Percentiles rank a stretch among this genome's conserved stretches.
Evolutionary conservation across 1,140 invertebrate species (phyloP).

Genomic region (Planococcus citri): DNA sequence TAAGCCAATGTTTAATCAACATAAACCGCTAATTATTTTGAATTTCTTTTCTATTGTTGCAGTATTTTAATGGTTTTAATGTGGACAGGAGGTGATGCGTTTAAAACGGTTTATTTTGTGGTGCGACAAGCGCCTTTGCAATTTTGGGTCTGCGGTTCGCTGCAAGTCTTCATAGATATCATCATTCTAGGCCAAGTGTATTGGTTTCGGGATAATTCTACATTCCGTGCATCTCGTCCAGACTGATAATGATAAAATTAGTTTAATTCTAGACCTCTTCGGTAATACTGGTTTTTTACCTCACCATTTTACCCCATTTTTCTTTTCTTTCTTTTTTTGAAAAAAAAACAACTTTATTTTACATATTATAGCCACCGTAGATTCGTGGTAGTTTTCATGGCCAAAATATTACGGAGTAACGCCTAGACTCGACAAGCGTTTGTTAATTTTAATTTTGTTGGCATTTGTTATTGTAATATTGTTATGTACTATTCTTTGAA

Average conservation of each 20-base stretch:
- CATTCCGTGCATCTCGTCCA: constrained; percentile 21
- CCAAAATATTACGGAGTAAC: background rate
- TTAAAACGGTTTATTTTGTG: constrained; percentile 95
- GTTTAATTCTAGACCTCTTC: constrained; percentile 1
- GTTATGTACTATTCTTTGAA: background rate
- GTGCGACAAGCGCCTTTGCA: constrained; percentile 77
- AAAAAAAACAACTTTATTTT: no score
- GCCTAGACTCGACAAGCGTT: background rate
- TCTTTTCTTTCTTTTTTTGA: background rate
- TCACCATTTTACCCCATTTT: background rate
- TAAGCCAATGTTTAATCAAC: no score
- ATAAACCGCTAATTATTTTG: no score
- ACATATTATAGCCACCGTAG: background rate
- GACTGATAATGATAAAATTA: constrained; percentile 24
- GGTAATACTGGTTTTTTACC: constrained; percentile 6
- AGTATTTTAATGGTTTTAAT: constrained; percentile 87
- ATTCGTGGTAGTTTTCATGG: background rate
- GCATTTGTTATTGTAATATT: background rate
- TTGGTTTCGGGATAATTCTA: constrained; percentile 27
- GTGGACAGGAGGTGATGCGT: constrained; percentile 91
- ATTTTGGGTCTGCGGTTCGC: constrained; percentile 86
- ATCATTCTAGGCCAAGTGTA: constrained; percentile 69
- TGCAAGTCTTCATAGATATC: constrained; percentile 80
- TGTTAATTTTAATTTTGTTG: background rate
- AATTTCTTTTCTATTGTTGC: constrained; percentile 33